A percentile compares a stretch with the other conserved stretches of the same genome.
phyloP scores from a whole-genome alignment of 2,113 vertebrate species.

The Micronisus gabar region DNA sequence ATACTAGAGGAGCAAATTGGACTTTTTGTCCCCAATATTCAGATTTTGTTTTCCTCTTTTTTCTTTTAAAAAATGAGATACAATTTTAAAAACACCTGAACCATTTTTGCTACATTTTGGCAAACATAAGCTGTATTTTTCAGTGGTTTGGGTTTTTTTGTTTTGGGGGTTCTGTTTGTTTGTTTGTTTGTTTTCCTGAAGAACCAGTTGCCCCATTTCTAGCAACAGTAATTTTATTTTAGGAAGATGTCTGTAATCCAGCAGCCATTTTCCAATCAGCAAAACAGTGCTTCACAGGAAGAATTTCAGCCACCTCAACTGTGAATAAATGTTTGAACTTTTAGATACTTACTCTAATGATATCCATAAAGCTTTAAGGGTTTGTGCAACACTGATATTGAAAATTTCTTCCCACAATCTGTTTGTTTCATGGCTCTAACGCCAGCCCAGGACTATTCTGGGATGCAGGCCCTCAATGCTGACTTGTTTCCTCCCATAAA shows the following conservation, averaged over 20 bases:
- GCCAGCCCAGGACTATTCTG: not conserved
- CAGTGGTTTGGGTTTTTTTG: not conserved
- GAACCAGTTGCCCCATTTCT: not conserved
- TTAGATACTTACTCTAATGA: slow-evolving; percentile 2
- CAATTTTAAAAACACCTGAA: not conserved
- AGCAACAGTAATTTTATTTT: not conserved
- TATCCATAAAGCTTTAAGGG: not conserved
- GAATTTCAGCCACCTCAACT: not conserved
- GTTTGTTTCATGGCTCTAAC: not conserved
- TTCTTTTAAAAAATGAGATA: not conserved
- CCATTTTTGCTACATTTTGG: not conserved
- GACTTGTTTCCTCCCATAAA: not conserved
- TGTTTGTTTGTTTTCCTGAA: not conserved
- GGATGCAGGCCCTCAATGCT: not conserved
- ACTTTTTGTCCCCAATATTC: not conserved
- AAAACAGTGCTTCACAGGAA: not conserved
- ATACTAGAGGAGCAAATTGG: not conserved
- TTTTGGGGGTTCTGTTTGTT: not conserved
- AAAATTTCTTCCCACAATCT: not conserved
- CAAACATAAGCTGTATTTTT: not conserved
- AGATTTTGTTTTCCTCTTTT: not conserved
- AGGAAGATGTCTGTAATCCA: not conserved
- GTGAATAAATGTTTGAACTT: not conserved
- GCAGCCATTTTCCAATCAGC: not conserved
- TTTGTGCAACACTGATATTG: not conserved